Evolutionary conservation across 2,113 vertebrate species (phyloP).

Genomic region (Indri indri): DNA sequence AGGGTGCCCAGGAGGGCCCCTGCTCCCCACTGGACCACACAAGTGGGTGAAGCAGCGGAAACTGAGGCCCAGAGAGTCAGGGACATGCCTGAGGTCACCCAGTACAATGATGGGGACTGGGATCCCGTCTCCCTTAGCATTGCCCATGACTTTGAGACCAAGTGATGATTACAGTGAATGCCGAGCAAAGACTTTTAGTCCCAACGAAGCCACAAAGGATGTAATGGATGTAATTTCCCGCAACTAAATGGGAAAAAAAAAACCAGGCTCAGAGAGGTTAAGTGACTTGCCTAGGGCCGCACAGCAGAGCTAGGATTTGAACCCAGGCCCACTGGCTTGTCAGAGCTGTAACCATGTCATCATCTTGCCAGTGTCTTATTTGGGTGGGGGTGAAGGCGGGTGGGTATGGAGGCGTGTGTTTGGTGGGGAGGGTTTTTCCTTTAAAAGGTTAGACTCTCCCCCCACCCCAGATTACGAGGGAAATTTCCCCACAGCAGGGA

Average conservation of each 20-base stretch:
- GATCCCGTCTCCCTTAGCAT: background rate
- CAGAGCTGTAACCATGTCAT: background rate
- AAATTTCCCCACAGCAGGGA: background rate
- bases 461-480: background rate
- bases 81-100: background rate
- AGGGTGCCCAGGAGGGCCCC: background rate
- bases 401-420: background rate
- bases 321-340: background rate
- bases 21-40: background rate
- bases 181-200: background rate
- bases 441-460: background rate
- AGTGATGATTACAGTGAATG: background rate
- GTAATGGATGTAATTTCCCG: background rate
- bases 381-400: background rate
- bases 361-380: background rate
- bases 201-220: background rate
- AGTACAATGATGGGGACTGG: background rate
- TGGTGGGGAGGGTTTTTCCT: background rate
- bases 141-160: background rate
- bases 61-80: background rate
- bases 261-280: constrained; percentile 13
- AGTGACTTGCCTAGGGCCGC: background rate
- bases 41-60: background rate
- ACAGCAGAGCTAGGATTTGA: constrained; percentile 28
- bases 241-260: background rate